Base-by-base conservation (phyloP, 1,140 invertebrate species). In the Stegodyphus dumicola region DNA sequence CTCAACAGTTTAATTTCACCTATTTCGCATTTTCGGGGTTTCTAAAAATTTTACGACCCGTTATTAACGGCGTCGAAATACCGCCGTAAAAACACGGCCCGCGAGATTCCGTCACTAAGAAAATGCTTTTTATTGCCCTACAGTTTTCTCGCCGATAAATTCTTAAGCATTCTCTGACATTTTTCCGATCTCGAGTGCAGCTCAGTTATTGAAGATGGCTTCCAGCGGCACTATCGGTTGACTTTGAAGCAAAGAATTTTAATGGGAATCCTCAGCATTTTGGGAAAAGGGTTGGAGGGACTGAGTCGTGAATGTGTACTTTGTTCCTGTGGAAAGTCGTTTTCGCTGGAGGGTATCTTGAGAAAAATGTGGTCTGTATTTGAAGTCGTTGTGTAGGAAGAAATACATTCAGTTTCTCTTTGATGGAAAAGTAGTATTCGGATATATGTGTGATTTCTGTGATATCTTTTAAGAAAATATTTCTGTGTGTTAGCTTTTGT, bases 41-140 rank as follows among this genome's bases (percentile, higher is more conserved):
- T 73, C 49, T 48, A 76, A 76, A 54, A 76, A 33, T 76, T 76
- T 76, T 76, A 76, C 74, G 74, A 48, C 7, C 74, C 74, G 74
- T 76, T 76, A 76, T 76, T 76, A 76, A 76, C 33, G 56, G 54
- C 48, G 15, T 17, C n/a, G 17, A 11, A 60, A 76, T 60, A 48
- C 56, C 17, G 54, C 64, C 53, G 54, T 76, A 76, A 76, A 76
- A 76, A 76, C 74, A 48, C 48, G 7, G 54, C 18, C 18, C 17
- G 51, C 7, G 49, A 33, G 33, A 33, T 3, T 33, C 33, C 33
- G 33, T 33, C 33, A 33, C 60, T 64, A n/a, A 64, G n/a, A n/a
- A 64, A 51, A 49, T 15, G 13, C 73, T 75, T 33, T 56, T 75
- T 60, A 54, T 76, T 18, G 11, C 74, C 17, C 5, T 18, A 56